Evolutionary conservation across 2,888 invertebrate species (phyloP).

Genomic region (Phytoseiulus persimilis): DNA sequence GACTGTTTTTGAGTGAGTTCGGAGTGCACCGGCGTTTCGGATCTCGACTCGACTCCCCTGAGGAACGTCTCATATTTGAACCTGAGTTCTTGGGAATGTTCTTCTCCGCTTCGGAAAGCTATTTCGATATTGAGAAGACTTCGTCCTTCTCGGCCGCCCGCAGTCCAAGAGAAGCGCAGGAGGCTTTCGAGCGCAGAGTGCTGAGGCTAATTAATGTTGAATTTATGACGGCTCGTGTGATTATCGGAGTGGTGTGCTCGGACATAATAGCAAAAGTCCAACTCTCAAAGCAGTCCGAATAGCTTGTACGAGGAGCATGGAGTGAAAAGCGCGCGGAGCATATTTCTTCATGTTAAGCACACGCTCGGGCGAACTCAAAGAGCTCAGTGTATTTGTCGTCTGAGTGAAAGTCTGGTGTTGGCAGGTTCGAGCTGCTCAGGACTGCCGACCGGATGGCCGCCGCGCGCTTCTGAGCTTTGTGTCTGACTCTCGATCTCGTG

Average conservation of each 20-base stretch:
- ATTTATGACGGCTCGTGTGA: no score
- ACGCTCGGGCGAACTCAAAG: neutral
- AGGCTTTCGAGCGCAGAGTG: no score
- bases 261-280: no score
- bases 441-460: neutral
- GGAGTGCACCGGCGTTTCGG: neutral
- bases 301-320: neutral
- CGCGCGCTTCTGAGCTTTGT: neutral
- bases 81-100: neutral
- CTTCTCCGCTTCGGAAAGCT: no score
- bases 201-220: no score
- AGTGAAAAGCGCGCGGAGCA: neutral
- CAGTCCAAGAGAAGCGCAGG: no score
- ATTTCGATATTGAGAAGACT: no score
- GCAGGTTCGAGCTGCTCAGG: neutral
- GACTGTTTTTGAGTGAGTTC: neutral
- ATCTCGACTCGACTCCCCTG: neutral
- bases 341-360: neutral
- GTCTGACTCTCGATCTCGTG: no score
- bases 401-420: neutral
- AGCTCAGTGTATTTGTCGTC: neutral
- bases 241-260: no score
- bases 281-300: no score
- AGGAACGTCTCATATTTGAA: neutral
- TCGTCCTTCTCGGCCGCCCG: no score